These are phyloP conservation scores for Caenorhabditis latens DNA, from an alignment of 1,140 invertebrate species.

Conservation along the genomic window DNA sequence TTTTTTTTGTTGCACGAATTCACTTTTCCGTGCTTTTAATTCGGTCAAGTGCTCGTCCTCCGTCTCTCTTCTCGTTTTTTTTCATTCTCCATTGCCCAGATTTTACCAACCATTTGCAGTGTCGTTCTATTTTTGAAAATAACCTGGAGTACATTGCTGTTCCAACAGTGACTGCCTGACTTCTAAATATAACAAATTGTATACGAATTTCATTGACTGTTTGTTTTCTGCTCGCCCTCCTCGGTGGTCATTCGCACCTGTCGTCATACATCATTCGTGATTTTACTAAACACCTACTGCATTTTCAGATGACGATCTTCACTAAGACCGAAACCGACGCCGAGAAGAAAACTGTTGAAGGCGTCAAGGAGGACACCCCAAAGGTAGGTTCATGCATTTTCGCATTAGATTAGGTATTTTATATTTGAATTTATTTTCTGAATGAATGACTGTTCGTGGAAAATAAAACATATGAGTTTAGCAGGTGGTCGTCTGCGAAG, in stretches of 20 bases:
- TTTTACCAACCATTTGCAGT: not conserved
- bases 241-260: slow-evolving; percentile 22
- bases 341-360: slow-evolving; percentile 55
- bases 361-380: slow-evolving; percentile 23
- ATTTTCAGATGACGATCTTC: slow-evolving; percentile 62
- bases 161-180: slow-evolving; percentile 2
- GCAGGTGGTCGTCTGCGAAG: slow-evolving; percentile 57
- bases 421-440: not conserved
- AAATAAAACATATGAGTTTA: slow-evolving; percentile 20
- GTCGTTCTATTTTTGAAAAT: slow-evolving; percentile 42
- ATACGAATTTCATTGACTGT: slow-evolving; percentile 39
- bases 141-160: slow-evolving; percentile 53
- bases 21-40: slow-evolving; percentile 7
- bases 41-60: slow-evolving; percentile 38
- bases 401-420: not conserved
- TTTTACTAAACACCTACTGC: not conserved
- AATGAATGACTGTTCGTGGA: not conserved
- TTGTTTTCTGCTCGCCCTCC: slow-evolving; percentile 49
- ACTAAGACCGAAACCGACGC: slow-evolving; percentile 54
- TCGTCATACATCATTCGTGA: slow-evolving; percentile 26
- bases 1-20: not conserved
- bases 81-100: not conserved
- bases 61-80: not conserved
- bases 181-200: slow-evolving; percentile 54
- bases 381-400: not conserved